phyloP scores from a whole-genome alignment of 64 coral and sea anemone species.

The Trachythela sp. region DNA sequence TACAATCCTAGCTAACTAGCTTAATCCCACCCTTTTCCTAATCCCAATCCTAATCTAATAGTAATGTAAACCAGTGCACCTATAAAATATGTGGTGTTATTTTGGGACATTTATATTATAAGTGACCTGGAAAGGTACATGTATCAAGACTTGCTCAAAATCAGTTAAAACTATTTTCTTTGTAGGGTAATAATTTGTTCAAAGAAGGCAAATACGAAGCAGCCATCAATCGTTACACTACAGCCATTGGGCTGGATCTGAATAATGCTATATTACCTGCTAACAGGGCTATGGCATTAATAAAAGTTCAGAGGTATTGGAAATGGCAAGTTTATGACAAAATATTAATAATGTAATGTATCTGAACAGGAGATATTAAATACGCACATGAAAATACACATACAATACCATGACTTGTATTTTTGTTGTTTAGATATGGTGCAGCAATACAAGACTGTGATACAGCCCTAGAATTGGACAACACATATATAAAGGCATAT shows the following conservation, averaged over 20 bases:
- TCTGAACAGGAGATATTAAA: neutral
- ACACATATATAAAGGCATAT: conserved; percentile 79
- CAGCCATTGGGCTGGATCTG: conserved; percentile 68
- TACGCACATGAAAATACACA: no score
- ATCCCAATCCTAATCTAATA: no score
- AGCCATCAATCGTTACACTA: conserved; percentile 83
- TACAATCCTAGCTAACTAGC: no score
- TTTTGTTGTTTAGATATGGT: conserved; percentile 67
- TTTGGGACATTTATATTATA: no score
- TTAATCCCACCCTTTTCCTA: no score
- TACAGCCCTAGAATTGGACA: conserved; percentile 56
- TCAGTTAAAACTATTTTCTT: conserved; percentile 9
- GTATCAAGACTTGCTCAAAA: no score
- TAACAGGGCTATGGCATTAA: conserved; percentile 89
- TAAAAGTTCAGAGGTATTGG: conserved; percentile 74
- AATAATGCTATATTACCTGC: conserved; percentile 86
- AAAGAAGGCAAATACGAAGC: conserved; percentile 85
- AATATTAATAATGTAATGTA: neutral
- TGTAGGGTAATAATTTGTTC: conserved; percentile 83
- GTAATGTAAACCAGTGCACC: no score
- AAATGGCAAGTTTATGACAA: neutral
- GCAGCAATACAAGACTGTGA: conserved; percentile 80
- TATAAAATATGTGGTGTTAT: no score
- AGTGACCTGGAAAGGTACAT: no score
- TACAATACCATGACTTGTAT: no score